These are phyloP conservation scores for Marmota flaviventris DNA, from an alignment of 2,113 vertebrate genomes.

Conservation along the genomic window DNA sequence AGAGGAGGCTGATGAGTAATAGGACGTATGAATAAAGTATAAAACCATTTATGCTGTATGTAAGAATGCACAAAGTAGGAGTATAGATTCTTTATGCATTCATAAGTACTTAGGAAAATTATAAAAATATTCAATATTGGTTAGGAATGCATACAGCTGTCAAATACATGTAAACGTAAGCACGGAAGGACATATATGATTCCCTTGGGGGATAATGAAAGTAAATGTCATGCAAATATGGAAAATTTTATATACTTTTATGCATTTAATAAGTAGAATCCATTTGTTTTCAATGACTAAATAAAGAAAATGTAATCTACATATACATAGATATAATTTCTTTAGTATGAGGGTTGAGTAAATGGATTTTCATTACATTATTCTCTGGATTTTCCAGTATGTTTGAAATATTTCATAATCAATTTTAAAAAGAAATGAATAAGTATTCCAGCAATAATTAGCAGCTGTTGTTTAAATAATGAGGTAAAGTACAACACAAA, in stretches of 20 bases:
- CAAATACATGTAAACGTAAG: not conserved
- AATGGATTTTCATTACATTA: not conserved
- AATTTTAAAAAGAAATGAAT: too few relatives aligned
- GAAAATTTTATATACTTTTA: constrained; percentile 39
- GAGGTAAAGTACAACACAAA: not conserved
- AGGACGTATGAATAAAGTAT: not conserved
- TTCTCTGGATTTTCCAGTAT: not conserved
- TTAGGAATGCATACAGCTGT: not conserved
- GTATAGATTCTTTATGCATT: not conserved
- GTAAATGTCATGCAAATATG: not conserved
- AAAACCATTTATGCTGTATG: not conserved
- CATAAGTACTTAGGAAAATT: constrained; percentile 25
- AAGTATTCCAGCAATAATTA: not conserved
- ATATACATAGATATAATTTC: not conserved
- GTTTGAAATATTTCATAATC: constrained; percentile 38
- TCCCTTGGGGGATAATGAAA: not conserved
- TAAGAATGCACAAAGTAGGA: not conserved
- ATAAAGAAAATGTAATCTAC: too few relatives aligned
- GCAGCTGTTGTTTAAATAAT: constrained; percentile 7
- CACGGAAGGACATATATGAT: not conserved
- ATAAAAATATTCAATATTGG: not conserved
- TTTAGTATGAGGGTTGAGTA: not conserved
- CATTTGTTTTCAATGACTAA: too few relatives aligned
- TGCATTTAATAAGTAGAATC: not conserved
- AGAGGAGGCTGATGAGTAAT: not conserved